Percentiles rank a stretch among this genome's conserved stretches.
Evolutionary conservation across 1,140 invertebrate species (phyloP).

Genomic region (Drosophila seguyi): DNA sequence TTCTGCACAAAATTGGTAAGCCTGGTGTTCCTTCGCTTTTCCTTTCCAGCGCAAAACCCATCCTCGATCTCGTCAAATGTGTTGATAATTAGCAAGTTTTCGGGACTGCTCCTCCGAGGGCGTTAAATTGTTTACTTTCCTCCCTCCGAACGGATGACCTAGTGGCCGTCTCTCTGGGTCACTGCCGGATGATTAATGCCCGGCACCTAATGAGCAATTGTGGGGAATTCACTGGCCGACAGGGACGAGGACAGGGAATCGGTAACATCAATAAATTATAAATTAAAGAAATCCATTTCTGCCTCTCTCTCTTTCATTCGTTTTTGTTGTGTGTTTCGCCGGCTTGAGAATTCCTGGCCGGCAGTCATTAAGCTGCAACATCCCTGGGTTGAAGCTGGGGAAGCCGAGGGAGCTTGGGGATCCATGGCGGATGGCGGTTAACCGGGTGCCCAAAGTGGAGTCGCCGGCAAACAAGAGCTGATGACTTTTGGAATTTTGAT

Average conservation of each 20-base stretch:
- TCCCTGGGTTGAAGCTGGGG: conserved; percentile 6
- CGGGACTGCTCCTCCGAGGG: conserved; percentile 26
- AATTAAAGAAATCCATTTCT: conserved; percentile 82
- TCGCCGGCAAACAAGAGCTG: conserved; percentile 53
- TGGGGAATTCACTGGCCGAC: conserved; percentile 36
- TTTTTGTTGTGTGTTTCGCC: conserved; percentile 28
- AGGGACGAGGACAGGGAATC: conserved; percentile 33
- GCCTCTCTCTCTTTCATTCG: conserved; percentile 8
- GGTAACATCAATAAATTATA: conserved; percentile 83
- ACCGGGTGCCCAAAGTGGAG: conserved; percentile 58
- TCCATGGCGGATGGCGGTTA: conserved; percentile 21
- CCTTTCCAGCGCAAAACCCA: conserved; percentile 11
- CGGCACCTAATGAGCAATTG: conserved; percentile 76
- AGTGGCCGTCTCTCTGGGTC: conserved; percentile 62
- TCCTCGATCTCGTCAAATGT: conserved; percentile 61
- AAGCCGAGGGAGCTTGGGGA: neutral
- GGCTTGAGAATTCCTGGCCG: conserved; percentile 73
- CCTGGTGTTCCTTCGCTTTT: neutral
- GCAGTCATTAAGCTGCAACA: conserved; percentile 72
- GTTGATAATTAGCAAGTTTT: conserved; percentile 75
- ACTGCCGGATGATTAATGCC: conserved; percentile 72
- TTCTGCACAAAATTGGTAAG: neutral
- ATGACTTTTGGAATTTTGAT: conserved; percentile 84
- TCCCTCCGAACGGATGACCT: conserved; percentile 46
- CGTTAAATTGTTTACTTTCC: conserved; percentile 64